Conservation (phyloP, 2,113 vertebrate genomes). For the Oceanites oceanicus region DNA sequence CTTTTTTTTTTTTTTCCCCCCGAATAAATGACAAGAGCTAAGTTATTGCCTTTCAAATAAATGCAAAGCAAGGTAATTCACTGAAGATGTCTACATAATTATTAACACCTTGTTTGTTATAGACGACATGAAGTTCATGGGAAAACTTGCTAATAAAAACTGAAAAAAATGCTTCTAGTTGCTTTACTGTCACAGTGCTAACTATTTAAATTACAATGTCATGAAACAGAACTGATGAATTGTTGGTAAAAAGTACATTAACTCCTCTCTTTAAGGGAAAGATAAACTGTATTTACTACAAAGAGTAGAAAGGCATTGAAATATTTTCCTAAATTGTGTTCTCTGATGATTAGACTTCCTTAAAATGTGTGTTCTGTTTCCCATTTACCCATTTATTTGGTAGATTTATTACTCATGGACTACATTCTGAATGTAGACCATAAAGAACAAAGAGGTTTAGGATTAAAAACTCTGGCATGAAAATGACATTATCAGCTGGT, state of each 20-base stretch:
- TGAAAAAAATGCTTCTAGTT: background rate
- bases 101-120: background rate
- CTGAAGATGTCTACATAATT: background rate
- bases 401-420: background rate
- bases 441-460: background rate
- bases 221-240: background rate
- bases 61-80: background rate
- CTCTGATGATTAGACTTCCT: background rate
- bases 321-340: background rate
- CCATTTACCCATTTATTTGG: background rate
- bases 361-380: background rate
- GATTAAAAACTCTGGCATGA: background rate
- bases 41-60: background rate
- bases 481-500: background rate
- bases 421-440: background rate
- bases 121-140: background rate
- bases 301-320: background rate
- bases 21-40: background rate
- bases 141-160: background rate
- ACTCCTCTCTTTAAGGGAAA: background rate
- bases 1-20: background rate
- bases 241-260: background rate
- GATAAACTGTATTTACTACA: background rate
- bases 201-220: background rate
- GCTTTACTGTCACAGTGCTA: background rate